Base-by-base conservation (phyloP, 2,113 vertebrate genomes). In the Chaenogobius annularis region DNA sequence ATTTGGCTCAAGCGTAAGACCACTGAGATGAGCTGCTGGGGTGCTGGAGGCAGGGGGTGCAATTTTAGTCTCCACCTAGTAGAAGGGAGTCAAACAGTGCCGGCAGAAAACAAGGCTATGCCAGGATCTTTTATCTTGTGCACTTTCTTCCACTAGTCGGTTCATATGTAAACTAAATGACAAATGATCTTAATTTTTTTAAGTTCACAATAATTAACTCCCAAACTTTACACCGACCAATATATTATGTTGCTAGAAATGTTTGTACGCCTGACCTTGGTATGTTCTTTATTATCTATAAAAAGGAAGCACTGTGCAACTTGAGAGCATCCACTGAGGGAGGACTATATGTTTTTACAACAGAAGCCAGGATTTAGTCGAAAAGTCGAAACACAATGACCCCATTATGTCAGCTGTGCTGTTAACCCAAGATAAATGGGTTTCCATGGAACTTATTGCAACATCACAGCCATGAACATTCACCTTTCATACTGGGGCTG, bases 401-500 rank as follows among this genome's bases (percentile, higher is more conserved):
- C 87, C 78, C 86, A 89, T 90, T 90, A 87, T 85, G 86, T 87
- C 90, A 89, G 76, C 64, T 20, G 19, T 61, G 66, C 78, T 68
- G 70, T 69, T 68, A 83, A 80, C 75, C 79, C 65, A 3, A 82
- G 80, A 88, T 82, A 83, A 85, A 89, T 81, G 74, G 79, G 82
- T 71, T 80, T 80, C 79, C 48, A 50, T 68, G 66, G 59, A 83
- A 85, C 71, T 56, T 79, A 75, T 74, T 85, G 81, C 81, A 82
- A 72, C 74, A 85, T 84, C 70, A 52, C 56, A 80, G 72, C 59
- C 54, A 46, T 52, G 66, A 66, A 81, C 75, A 73, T 76, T 58
- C 47, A 67, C 7, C 68, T 77, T 73, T 66, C 10, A 73, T 66
- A 70, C 3, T 0, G 8, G 44, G 2, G 1, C 67, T 56, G 31